Percentiles rank a stretch among this genome's conserved stretches.
Evolutionary conservation across 2,113 vertebrate genomes (phyloP).

Genomic region (Oncorhynchus kisutch): DNA sequence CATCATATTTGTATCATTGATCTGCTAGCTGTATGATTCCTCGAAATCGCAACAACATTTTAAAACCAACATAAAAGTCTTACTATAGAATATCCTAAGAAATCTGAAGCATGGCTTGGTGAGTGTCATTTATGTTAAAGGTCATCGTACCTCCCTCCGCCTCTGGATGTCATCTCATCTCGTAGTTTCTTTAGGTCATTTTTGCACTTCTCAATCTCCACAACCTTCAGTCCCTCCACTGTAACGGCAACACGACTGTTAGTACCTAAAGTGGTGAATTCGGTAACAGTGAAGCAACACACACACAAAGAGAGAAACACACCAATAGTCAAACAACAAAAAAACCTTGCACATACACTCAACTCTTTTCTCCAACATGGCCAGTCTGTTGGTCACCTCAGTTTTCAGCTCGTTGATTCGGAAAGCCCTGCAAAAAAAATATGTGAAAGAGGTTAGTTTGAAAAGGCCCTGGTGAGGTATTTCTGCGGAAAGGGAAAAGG

Average conservation of each 20-base stretch:
- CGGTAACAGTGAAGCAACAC: background rate
- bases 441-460: background rate
- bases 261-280: background rate
- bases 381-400: slow-evolving; percentile 86
- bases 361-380: slow-evolving; percentile 90
- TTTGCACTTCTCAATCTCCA: slow-evolving; percentile 97
- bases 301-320: background rate
- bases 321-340: background rate
- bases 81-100: too few relatives aligned
- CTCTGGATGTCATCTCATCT: slow-evolving; percentile 88
- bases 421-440: slow-evolving; percentile 77
- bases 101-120: slow-evolving; percentile 14
- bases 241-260: slow-evolving; percentile 56
- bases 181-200: slow-evolving; percentile 90
- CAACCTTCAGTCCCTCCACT: slow-evolving; percentile 94
- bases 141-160: slow-evolving; percentile 78
- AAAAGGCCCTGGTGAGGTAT: slow-evolving; percentile 16
- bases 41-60: too few relatives aligned
- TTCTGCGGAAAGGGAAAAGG: background rate
- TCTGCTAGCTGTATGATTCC: background rate
- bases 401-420: slow-evolving; percentile 92
- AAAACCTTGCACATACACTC: slow-evolving; percentile 77
- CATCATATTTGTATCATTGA: background rate
- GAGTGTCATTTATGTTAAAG: slow-evolving; percentile 41
- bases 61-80: too few relatives aligned